Evolutionary conservation across 2,797 vertebrate species (phyloP).

Genomic region (Anomalospiza imberbis): DNA sequence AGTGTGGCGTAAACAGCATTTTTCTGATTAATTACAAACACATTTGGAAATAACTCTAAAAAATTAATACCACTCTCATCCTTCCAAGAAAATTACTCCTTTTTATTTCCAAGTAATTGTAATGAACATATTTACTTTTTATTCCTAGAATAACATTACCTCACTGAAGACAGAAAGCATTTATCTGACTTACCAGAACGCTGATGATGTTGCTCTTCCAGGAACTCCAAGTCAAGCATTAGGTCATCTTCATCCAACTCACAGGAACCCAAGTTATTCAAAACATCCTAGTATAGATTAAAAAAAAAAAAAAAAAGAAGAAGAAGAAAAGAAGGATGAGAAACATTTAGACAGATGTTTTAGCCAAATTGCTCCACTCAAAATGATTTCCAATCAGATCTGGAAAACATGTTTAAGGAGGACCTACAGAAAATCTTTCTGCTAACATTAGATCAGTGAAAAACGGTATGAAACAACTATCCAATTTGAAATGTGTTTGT

Average conservation of each 20-base stretch:
- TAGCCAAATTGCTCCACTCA: background rate
- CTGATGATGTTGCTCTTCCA: conserved; percentile 88
- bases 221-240: conserved; percentile 95
- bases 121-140: background rate
- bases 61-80: background rate
- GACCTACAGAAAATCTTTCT: background rate
- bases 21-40: background rate
- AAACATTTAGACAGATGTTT: background rate
- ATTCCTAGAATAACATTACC: background rate
- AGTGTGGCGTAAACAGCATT: background rate
- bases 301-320: background rate
- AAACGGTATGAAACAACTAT: background rate
- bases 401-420: background rate
- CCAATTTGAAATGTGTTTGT: background rate
- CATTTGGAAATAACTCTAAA: background rate
- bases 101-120: background rate
- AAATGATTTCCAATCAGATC: background rate
- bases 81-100: background rate
- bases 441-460: background rate
- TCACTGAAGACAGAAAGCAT: background rate
- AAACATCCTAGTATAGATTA: conserved; percentile 75
- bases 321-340: background rate
- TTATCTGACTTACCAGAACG: conserved; percentile 80
- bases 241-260: conserved; percentile 97
- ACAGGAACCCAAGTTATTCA: conserved; percentile 95